phyloP scores from a whole-genome alignment of 2,113 vertebrate species.

The Corydoras sp. region DNA sequence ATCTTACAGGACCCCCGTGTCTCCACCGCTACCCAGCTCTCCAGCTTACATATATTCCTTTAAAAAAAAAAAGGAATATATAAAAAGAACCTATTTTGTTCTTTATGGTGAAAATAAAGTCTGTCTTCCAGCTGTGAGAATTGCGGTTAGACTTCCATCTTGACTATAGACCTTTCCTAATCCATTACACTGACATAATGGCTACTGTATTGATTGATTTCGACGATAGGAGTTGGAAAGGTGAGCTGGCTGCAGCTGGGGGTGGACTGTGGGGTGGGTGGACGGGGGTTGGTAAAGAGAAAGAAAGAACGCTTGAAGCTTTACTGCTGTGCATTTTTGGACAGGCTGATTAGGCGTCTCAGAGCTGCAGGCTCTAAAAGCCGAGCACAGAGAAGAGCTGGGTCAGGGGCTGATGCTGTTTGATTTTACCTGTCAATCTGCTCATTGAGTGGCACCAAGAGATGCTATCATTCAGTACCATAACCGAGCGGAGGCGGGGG shows the following conservation, averaged over 20 bases:
- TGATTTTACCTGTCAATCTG: conserved; percentile 31
- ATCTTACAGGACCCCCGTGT: too few species aligned
- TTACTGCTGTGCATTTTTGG: conserved; percentile 14
- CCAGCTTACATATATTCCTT: too few species aligned
- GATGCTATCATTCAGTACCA: conserved; percentile 29
- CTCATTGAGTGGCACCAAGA: conserved; percentile 22
- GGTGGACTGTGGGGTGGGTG: conserved; percentile 14
- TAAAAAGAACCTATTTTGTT: neutral
- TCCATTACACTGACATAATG: conserved; percentile 36
- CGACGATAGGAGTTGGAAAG: conserved; percentile 28
- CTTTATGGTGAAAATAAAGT: neutral
- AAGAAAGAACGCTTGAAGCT: conserved; percentile 19
- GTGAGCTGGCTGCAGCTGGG: conserved; percentile 12
- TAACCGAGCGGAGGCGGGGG: neutral
- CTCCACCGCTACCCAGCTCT: too few species aligned
- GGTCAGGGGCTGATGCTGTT: conserved; percentile 29
- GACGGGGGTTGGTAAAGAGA: neutral
- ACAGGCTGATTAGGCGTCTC: conserved; percentile 29
- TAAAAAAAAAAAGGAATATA: too few species aligned
- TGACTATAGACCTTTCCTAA: conserved; percentile 23
- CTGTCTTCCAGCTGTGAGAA: conserved; percentile 5
- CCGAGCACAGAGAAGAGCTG: conserved; percentile 12
- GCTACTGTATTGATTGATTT: conserved; percentile 38
- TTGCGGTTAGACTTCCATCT: conserved; percentile 33
- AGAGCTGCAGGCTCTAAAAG: conserved; percentile 30